A percentile compares a stretch with the other conserved stretches of the same genome.
Conservation (phyloP, 2,797 vertebrate genomes). For the Pseudochromis fuscus region DNA sequence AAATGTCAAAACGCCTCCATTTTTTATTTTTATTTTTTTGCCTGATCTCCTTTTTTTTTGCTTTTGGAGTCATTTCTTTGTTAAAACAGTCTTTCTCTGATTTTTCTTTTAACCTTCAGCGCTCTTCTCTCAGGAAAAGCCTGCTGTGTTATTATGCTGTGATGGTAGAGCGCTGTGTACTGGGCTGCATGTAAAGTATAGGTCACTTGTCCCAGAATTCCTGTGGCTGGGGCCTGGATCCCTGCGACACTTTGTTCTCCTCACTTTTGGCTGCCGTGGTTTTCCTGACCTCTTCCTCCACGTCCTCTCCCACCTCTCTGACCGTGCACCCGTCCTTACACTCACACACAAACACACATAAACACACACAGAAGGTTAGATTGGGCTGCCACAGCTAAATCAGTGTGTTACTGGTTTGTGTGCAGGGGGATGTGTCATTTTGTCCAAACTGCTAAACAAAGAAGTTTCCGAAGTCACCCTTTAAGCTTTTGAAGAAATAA, state of each 20-base stretch:
- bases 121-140: constrained; percentile 52
- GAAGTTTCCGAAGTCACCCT: constrained; percentile 10
- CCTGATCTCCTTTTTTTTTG: too few relatives aligned
- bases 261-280: constrained; percentile 72
- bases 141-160: constrained; percentile 76
- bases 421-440: constrained; percentile 48
- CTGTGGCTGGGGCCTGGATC: constrained; percentile 76
- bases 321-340: constrained; percentile 45
- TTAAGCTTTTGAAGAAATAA: background rate
- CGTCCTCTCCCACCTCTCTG: constrained; percentile 61
- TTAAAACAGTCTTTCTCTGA: constrained; percentile 15
- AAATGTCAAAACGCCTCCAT: constrained; percentile 28
- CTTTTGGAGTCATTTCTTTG: constrained; percentile 10
- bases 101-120: constrained; percentile 49
- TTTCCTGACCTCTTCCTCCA: constrained; percentile 81
- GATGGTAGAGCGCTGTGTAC: constrained; percentile 68
- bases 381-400: constrained; percentile 54
- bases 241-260: constrained; percentile 80
- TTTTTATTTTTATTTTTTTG: background rate
- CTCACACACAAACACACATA: constrained; percentile 41
- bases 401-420: constrained; percentile 32
- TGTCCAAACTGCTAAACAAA: constrained; percentile 41
- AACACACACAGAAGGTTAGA: constrained; percentile 32
- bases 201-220: constrained; percentile 84
- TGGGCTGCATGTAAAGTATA: constrained; percentile 79